Base-by-base conservation (phyloP, 2,888 invertebrate species). In the Cetonia aurata region DNA sequence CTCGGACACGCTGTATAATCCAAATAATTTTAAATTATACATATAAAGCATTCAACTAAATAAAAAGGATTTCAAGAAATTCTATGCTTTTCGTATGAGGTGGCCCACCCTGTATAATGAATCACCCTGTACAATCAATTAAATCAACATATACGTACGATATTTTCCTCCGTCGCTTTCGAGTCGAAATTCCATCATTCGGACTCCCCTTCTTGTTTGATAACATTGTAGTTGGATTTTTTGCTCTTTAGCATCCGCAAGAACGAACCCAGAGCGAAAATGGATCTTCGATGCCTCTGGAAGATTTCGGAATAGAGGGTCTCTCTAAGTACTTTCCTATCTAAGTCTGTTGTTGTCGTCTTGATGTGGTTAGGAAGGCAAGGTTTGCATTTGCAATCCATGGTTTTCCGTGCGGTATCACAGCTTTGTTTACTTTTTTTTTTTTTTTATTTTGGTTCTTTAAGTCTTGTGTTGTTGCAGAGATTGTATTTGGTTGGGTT, bases 221-320 rank as follows among this genome's bases (percentile, higher is more conserved):
- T 92, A 62, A 91, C 92, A 82, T 92, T 92, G 80, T 92, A 92
- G 83, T 92, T 92, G 72, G 92, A 91, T 79, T 92, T 92, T 83
- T 91, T 91, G 81, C 89, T 90, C 78, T 90, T 88, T 75, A 92
- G 84, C 92, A 92, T 92, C 75, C 92, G 87, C 71, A 92, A 85
- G 82, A 92, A 92, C 57, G 92, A 92, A 62, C 92, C 92, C 68
- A 92, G 88, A 6, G 92, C 92, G 81, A 92, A 92, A 77, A 92
- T 92, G 72, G 92, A 92, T 80, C 92, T 87, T 75, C 92, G 86
- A 84, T 92, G 92, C 76, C 92, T 89, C 86, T 92, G 92, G 83
- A 92, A 91, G 81, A 92, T 92, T 83, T 92, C 92, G 85, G 92
- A 91, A 83, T 92, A 92, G 77, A 92, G 85, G 73, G 92, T 92